Percentiles rank a stretch among this genome's conserved stretches.
These are phyloP conservation scores for Acanthococcus lagerstroemiae DNA, from an alignment of 2,888 invertebrate species.

Conservation along the genomic window DNA sequence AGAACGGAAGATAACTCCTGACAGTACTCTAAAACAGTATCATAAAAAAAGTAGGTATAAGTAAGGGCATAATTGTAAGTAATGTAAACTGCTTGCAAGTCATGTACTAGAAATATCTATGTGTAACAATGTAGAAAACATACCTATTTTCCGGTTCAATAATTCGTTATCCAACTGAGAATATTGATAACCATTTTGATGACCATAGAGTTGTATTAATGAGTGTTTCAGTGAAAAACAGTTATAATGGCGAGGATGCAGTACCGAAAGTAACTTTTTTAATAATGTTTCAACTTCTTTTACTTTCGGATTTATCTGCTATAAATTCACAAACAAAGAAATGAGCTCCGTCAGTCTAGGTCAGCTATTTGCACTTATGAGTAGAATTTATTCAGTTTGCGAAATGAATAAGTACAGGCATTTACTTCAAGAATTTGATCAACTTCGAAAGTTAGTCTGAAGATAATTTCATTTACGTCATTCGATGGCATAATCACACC, in stretches of 20 bases:
- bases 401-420: neutral
- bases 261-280: conserved; percentile 58
- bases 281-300: conserved; percentile 51
- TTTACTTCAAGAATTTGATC: conserved; percentile 46
- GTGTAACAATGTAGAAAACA: neutral
- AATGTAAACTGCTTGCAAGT: too few species aligned
- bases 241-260: conserved; percentile 78
- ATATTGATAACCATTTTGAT: conserved; percentile 51
- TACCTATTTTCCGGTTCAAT: conserved; percentile 39
- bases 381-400: too few species aligned
- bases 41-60: neutral
- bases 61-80: neutral
- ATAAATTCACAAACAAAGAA: neutral
- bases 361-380: too few species aligned
- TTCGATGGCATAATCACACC: conserved; percentile 52
- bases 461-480: conserved; percentile 56
- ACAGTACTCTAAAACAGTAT: conserved; percentile 40
- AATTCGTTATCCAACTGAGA: conserved; percentile 50
- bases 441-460: conserved; percentile 66
- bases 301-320: conserved; percentile 34
- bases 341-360: too few species aligned
- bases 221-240: conserved; percentile 72
- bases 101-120: too few species aligned
- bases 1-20: conserved; percentile 40
- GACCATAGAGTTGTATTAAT: conserved; percentile 66